Base-by-base conservation (phyloP, 2,888 invertebrate genomes). In the Atethmia centrago region DNA sequence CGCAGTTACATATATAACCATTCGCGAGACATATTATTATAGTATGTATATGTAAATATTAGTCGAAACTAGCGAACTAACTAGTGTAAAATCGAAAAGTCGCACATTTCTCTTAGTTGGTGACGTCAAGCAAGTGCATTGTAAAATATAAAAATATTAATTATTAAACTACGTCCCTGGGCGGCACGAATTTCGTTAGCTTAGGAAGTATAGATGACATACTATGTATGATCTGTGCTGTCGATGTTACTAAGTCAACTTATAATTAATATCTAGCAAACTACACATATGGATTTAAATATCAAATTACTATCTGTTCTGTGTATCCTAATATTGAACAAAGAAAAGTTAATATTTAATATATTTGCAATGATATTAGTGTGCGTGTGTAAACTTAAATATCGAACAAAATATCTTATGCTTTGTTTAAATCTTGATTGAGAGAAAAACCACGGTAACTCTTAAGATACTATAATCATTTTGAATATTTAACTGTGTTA, bases 61-160 rank as follows among this genome's bases (percentile, higher is more conserved):
- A 42, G 21, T 59, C 14, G 12, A 65, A 66, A 63, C 76, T 75
- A 75, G 63, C 45, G 36, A 62, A 65, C 28, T 65, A 47, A 65
- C 14, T 36, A 19, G 8, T 14, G 10, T 63, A n/a, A 36, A 62
- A 25, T 53, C 14, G 14, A 62, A 62, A n/a, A 40, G 3, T 53
- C 3, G 21, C 40, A 40, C 16, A n/a, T 49, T 40, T 40, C 10
- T 21, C 16, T 40, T 42, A 21, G 16, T 31, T n/a, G 16, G 16
- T 51, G n/a, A 53, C n/a, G 28, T 68, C 21, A 67, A 10, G 36
- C 49, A 49, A 58, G 31, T 49, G 21, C 31, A 21, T 42, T 45
- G 31, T 31, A 61, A 25, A 59, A 16, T n/a, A 14, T 25, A 10
- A 28, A 62, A 75, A 62, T n/a, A 28, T 16, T 12, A n/a, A 31